Conservation (phyloP, 2,113 vertebrate species). For the Psilopsiagon aymara region DNA sequence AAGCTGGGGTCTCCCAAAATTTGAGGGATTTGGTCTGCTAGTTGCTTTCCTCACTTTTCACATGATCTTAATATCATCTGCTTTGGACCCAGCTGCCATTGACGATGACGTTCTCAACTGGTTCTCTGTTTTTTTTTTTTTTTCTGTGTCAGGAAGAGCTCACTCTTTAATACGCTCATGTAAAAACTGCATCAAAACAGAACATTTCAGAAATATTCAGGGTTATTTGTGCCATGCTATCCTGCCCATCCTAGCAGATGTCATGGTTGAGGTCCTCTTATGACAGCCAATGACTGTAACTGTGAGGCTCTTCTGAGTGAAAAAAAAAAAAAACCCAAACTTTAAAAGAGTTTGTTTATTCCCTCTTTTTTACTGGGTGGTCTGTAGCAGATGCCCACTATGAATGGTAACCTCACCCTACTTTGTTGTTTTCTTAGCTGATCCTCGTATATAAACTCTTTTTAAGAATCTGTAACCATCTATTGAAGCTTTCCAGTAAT, state of each 20-base stretch:
- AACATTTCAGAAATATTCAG: neutral
- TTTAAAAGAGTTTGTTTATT: neutral
- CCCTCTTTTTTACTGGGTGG: neutral
- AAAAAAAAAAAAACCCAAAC: no score
- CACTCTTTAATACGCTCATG: neutral
- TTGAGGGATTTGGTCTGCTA: neutral
- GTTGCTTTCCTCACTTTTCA: neutral
- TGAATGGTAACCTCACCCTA: accelerated
- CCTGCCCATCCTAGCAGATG: neutral
- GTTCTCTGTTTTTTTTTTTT: neutral
- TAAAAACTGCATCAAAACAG: neutral
- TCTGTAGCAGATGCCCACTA: neutral
- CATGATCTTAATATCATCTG: neutral
- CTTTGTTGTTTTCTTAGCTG: neutral
- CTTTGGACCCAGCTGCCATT: neutral
- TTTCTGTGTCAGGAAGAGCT: neutral
- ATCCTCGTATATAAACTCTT: neutral
- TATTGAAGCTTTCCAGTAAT: neutral
- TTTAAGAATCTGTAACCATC: neutral
- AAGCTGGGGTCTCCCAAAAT: neutral
- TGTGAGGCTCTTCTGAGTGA: neutral
- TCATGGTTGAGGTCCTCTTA: neutral
- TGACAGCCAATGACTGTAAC: neutral
- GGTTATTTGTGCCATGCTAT: neutral
- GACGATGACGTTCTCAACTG: neutral